A percentile compares a stretch with the other conserved stretches of the same genome.
These are phyloP conservation scores for Okapia johnstoni DNA, from an alignment of 2,113 vertebrate genomes.

Conservation along the genomic window DNA sequence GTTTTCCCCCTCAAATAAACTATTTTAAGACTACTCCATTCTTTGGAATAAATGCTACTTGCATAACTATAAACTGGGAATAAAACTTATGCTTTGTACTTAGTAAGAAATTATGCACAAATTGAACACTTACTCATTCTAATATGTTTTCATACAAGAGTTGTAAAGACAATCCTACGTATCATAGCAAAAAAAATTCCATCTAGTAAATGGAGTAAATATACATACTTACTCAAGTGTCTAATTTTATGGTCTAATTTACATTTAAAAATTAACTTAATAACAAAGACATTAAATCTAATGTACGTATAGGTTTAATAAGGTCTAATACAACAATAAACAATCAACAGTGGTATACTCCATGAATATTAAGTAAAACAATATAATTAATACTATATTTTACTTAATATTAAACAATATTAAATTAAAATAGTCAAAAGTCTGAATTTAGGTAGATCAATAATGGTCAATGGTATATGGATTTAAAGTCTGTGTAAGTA, in stretches of 20 bases:
- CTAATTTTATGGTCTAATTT: background rate
- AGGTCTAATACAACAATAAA: background rate
- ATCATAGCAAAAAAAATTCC: background rate
- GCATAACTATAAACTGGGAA: background rate
- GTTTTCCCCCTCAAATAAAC: background rate
- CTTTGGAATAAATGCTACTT: background rate
- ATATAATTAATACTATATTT: background rate
- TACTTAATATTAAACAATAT: background rate
- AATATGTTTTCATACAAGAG: conserved; percentile 34
- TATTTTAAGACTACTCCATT: conserved; percentile 14
- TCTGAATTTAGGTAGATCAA: background rate
- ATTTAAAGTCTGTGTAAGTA: background rate
- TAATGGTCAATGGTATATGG: background rate
- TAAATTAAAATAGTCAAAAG: background rate
- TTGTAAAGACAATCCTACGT: background rate
- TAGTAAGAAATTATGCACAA: conserved; percentile 1
- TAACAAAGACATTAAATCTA: background rate
- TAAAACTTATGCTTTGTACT: background rate
- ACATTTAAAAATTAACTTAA: conserved; percentile 29
- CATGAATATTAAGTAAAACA: background rate
- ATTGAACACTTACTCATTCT: background rate
- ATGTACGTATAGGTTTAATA: background rate
- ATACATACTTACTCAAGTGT: background rate
- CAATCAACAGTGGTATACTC: background rate
- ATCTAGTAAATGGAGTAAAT: background rate